phyloP scores from a whole-genome alignment of 2,888 invertebrate genomes.

The Latheticus oryzae region DNA sequence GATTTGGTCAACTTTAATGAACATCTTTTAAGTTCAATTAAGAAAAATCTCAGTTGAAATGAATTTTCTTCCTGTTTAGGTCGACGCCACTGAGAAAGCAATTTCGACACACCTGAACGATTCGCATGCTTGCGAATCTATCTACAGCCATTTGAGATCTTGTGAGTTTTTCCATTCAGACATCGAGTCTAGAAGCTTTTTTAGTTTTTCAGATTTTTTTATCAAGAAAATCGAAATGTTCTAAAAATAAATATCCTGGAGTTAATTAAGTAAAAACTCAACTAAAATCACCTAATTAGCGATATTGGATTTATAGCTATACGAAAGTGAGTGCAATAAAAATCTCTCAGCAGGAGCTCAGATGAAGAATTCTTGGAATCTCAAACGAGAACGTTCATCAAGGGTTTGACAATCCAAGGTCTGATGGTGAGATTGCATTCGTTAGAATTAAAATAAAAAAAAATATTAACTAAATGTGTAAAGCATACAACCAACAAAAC shows the following conservation, averaged over 20 bases:
- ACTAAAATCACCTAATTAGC: constrained; percentile 46
- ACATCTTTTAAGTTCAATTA: constrained; percentile 6
- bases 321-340: constrained; percentile 33
- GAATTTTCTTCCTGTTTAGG: constrained; percentile 31
- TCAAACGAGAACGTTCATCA: constrained; percentile 58
- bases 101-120: constrained; percentile 34
- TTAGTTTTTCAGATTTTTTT: neutral
- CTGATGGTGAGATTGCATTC: constrained; percentile 40
- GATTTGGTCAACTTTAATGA: constrained; percentile 19
- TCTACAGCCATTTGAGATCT: constrained; percentile 10
- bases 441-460: neutral
- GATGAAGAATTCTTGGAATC: constrained; percentile 55
- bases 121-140: constrained; percentile 33
- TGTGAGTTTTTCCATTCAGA: constrained; percentile 24
- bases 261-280: constrained; percentile 43
- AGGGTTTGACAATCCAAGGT: constrained; percentile 58
- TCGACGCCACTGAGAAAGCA: constrained; percentile 35
- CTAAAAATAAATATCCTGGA: too few species aligned
- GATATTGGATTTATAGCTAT: constrained; percentile 35
- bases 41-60: constrained; percentile 14
- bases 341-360: constrained; percentile 48
- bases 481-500: constrained; percentile 29
- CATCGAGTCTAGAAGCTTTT: constrained; percentile 2
- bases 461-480: neutral
- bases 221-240: neutral